Evolutionary conservation across 2,888 invertebrate genomes (phyloP).

Genomic region (Mantis religiosa): DNA sequence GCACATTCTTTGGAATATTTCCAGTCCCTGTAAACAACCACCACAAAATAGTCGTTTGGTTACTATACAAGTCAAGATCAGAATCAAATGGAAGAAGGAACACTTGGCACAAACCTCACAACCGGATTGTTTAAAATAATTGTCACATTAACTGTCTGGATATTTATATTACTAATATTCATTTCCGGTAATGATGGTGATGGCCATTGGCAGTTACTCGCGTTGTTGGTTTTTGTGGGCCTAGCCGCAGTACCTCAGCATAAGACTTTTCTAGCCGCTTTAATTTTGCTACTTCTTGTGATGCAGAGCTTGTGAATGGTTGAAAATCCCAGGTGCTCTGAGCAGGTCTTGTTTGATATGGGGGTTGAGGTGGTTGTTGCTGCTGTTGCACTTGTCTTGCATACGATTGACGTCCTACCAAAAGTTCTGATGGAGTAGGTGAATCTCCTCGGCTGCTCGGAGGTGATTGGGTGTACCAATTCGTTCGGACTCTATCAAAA

Average conservation of each 20-base stretch:
- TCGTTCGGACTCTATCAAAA: not conserved
- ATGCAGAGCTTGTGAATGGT: slow-evolving; percentile 61
- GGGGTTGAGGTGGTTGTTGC: slow-evolving; percentile 11
- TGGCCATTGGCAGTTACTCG: slow-evolving; percentile 1
- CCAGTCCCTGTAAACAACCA: not conserved
- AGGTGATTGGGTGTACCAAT: not conserved
- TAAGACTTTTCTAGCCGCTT: slow-evolving; percentile 78
- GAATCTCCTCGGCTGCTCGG: not conserved
- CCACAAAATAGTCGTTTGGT: not conserved
- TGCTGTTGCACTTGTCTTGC: not conserved
- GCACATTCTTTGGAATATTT: not conserved
- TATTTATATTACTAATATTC: not conserved
- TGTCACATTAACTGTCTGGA: not conserved
- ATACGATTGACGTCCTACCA: not conserved
- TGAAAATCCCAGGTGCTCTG: slow-evolving; percentile 31
- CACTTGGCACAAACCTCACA: slow-evolving; percentile 15
- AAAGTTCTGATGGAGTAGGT: not conserved
- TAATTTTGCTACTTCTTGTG: slow-evolving; percentile 77
- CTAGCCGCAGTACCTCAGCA: slow-evolving; percentile 65
- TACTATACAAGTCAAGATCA: not conserved
- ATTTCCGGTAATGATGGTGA: not conserved
- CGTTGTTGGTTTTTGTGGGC: slow-evolving; percentile 27
- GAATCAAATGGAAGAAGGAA: slow-evolving; percentile 4
- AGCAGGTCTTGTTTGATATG: not conserved
- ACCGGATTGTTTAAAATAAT: not conserved